Percentiles rank a stretch among this genome's conserved stretches.
These are phyloP conservation scores for Amphipoea lucens DNA, from an alignment of 2,888 invertebrate species.

Conservation along the genomic window DNA sequence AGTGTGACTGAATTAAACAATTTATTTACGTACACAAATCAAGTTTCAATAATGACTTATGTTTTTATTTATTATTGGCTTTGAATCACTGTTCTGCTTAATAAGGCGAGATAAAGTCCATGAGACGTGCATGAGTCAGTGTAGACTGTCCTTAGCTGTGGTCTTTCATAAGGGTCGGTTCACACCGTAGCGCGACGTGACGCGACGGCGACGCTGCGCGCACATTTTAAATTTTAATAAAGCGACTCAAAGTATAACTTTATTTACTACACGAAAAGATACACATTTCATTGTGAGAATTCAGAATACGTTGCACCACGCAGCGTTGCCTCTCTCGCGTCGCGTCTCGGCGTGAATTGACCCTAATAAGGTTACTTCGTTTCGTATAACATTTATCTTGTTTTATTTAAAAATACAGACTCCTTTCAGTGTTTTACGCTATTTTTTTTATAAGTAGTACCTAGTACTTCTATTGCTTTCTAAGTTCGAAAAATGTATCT, in stretches of 20 bases:
- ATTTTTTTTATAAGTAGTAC: background rate
- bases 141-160: background rate
- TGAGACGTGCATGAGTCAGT: slow-evolving; percentile 40
- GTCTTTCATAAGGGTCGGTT: too few species aligned
- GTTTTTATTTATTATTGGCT: slow-evolving; percentile 36
- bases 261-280: too few species aligned
- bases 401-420: background rate
- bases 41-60: slow-evolving; percentile 40
- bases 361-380: background rate
- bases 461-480: background rate
- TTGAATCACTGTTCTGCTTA: slow-evolving; percentile 48
- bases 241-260: too few species aligned
- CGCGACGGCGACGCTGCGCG: too few species aligned
- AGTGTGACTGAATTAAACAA: slow-evolving; percentile 21
- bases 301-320: too few species aligned
- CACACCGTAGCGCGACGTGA: too few species aligned
- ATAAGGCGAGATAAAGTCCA: slow-evolving; percentile 30
- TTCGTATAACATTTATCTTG: background rate
- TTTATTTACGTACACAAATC: slow-evolving; percentile 23
- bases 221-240: too few species aligned
- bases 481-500: too few species aligned
- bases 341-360: too few species aligned
- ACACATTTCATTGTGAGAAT: too few species aligned
- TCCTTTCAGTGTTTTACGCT: background rate
- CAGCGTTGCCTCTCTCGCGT: too few species aligned